A percentile compares a stretch with the other conserved stretches of the same genome.
phyloP scores from a whole-genome alignment of 2,797 vertebrate genomes.

The Enteromius afrohamiltoni region DNA sequence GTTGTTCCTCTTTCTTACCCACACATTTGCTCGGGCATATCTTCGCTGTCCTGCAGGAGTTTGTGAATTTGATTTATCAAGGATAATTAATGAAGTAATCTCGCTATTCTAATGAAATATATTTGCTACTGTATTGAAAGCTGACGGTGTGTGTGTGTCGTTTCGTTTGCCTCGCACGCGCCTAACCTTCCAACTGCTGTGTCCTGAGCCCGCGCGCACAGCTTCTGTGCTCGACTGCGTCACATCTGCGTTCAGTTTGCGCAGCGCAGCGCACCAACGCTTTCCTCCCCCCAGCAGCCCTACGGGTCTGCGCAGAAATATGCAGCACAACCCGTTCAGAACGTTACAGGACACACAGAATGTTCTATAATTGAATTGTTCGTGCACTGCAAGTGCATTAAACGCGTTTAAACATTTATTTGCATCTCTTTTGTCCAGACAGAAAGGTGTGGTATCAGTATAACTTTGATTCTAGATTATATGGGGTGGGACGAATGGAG shows the following conservation, averaged over 20 bases:
- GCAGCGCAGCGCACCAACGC: not conserved
- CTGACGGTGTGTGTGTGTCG: not conserved
- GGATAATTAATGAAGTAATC: not conserved
- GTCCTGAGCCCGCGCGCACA: constrained; percentile 10
- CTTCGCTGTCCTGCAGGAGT: not conserved
- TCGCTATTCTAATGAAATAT: too few relatives aligned
- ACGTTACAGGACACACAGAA: not conserved
- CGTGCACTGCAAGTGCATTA: not conserved
- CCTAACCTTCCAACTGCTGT: constrained; percentile 5
- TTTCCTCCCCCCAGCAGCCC: too few relatives aligned
- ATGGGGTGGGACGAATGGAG: too few relatives aligned
- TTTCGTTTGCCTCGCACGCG: not conserved
- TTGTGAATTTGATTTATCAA: not conserved
- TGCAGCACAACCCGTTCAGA: not conserved
- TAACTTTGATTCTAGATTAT: not conserved
- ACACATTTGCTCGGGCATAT: constrained; percentile 2
- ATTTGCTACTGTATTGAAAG: not conserved
- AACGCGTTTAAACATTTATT: not conserved
- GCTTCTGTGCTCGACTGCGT: not conserved
- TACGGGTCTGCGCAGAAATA: not conserved
- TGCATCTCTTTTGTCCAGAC: not conserved
- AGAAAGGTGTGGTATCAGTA: not conserved
- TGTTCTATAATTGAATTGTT: not conserved
- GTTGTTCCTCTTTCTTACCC: constrained; percentile 6
- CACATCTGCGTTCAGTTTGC: constrained; percentile 8